phyloP scores from a whole-genome alignment of 2,113 vertebrate species.

The Callipepla squamata region DNA sequence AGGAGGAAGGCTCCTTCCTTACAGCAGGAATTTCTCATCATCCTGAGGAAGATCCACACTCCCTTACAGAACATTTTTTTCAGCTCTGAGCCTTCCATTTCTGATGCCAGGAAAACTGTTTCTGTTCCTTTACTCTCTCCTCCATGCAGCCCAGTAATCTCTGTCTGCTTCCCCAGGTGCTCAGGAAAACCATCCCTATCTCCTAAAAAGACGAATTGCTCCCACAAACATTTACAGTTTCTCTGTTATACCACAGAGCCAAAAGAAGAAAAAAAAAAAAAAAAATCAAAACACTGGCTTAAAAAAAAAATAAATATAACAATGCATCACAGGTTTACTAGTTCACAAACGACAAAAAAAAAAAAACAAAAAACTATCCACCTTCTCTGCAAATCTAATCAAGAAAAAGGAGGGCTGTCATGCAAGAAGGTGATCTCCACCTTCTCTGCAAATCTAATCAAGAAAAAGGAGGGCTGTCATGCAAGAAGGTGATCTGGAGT shows the following conservation, averaged over 20 bases:
- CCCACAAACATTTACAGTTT: neutral
- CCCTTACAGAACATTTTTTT: neutral
- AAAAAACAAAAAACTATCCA: accelerated
- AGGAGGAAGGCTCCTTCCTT: neutral
- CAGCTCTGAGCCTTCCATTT: neutral
- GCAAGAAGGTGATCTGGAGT: neutral
- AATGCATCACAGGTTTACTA: neutral
- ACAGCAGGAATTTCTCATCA: neutral
- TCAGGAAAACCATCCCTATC: neutral
- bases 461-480: neutral
- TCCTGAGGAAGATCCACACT: neutral
- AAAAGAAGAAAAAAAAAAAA: neutral
- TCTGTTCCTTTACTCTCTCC: neutral
- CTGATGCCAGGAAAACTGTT: constrained; percentile 11
- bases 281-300: neutral
- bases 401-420: neutral
- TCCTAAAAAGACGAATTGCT: neutral
- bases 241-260: neutral
- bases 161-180: neutral
- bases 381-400: neutral
- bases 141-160: neutral
- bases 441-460: neutral
- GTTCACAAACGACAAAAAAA: neutral
- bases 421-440: neutral
- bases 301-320: neutral